Evolutionary conservation across 2,797 vertebrate species (phyloP), one percentile per base, ranked within the genome.

Genomic region (Astyanax mexicanus): DNA sequence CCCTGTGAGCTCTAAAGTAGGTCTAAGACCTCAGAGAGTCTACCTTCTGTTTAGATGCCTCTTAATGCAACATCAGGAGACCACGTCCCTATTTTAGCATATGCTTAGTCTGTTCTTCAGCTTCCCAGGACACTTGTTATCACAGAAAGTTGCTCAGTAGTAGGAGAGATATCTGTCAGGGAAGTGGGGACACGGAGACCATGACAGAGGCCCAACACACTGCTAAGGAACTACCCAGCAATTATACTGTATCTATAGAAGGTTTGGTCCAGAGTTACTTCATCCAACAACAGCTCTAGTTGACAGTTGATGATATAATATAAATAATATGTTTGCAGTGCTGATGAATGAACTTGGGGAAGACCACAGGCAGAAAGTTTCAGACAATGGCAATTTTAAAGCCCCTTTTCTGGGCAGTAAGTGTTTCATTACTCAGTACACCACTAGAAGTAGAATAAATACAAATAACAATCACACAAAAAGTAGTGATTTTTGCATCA

Each of bases 51-150:
- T 79, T 75, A 51, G 67, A 81, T 77, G 66, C 37, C 1, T 27
- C 23, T 32, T 23, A 11, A 54, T 65, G 57, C 40, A 72, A 70
- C 29, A 21, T 47, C 60, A 68, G 70, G 54, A 81, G 70, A 74
- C 29, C 12, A 12, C 27, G 65, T 57, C 35, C 12, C 60, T 79
- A 81, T 77, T 77, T 69, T 35, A 79, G 55, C 67, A 72, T 72
- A 64, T 54, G 77, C 77, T 66, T 40, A 74, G 40, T 9, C 61
- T 74, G 38, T 65, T 62, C 49, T 64, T 75, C 57, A 69, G 73
- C 51, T 73, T 84, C 82, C 80, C 82, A 55, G 35, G 80, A 84
- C 78, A 76, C 77, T 81, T 84, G 82, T 84, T 84, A 84, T 77
- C 29, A 73, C 67, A 69, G 71, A 78, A n/a, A 74, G 77, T 69